Percentiles rank a stretch among this genome's conserved stretches.
Evolutionary conservation across 2,797 vertebrate genomes (phyloP).

Genomic region (Rousettus madagascariensis): DNA sequence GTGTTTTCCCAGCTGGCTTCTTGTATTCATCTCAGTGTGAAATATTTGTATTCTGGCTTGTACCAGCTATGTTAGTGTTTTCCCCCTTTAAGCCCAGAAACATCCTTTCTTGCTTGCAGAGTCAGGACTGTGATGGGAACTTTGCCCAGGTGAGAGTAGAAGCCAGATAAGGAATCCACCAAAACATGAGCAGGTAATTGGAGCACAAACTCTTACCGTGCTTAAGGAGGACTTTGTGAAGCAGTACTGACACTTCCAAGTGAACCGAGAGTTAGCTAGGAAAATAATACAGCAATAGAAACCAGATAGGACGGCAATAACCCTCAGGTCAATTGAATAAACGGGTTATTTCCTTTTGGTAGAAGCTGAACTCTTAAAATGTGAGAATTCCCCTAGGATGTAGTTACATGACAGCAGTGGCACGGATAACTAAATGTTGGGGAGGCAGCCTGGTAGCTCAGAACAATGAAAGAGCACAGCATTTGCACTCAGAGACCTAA

Average conservation of each 20-base stretch:
- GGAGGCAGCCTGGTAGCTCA: neutral
- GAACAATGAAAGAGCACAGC: neutral
- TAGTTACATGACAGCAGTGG: conserved; percentile 35
- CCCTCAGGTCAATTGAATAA: conserved; percentile 36
- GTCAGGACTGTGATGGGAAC: conserved; percentile 50
- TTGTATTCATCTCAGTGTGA: conserved; percentile 59
- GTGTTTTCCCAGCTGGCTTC: conserved; percentile 66
- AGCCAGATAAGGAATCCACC: conserved; percentile 66
- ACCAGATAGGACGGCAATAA: conserved; percentile 49
- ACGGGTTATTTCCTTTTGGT: conserved; percentile 48
- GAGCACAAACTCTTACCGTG: conserved; percentile 43
- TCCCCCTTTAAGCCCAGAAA: conserved; percentile 39
- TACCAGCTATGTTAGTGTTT: conserved; percentile 25
- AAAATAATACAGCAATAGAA: neutral
- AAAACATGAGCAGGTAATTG: conserved; percentile 70
- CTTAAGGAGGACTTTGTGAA: conserved; percentile 65
- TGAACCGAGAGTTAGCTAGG: conserved; percentile 43
- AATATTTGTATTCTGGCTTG: conserved; percentile 58
- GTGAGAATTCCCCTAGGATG: conserved; percentile 60
- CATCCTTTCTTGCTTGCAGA: conserved; percentile 62
- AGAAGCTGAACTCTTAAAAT: conserved; percentile 52
- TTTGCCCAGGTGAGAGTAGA: conserved; percentile 64
- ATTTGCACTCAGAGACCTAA: neutral
- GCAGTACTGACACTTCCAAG: conserved; percentile 56
- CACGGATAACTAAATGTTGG: neutral